Conservation (phyloP, 2,888 invertebrate species). For the Pristionchus japonicus region DNA sequence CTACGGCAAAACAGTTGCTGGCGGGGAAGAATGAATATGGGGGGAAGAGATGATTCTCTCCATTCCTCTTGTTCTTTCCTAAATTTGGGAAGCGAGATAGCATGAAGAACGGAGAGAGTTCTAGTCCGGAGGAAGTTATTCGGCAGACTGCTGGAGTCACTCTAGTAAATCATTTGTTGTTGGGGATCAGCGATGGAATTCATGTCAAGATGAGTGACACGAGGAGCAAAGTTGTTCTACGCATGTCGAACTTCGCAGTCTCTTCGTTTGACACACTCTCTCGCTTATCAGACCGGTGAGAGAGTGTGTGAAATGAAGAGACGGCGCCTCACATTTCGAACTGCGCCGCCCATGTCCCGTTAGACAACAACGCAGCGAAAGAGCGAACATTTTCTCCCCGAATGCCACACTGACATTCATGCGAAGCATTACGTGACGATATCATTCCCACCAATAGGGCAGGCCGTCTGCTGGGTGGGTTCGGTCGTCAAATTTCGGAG, state of each 20-base stretch:
- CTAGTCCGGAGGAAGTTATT: background rate
- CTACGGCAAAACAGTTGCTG: background rate
- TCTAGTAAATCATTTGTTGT: background rate
- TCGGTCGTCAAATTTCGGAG: background rate
- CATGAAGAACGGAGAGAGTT: background rate
- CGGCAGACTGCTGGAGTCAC: background rate
- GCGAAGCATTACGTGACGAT: no score
- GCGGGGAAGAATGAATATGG: background rate
- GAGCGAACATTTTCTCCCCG: no score
- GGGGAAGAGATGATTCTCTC: background rate
- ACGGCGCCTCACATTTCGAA: no score
- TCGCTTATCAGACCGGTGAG: no score
- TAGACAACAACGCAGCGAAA: no score
- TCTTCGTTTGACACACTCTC: no score
- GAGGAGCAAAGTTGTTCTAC: background rate
- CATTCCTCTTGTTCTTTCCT: background rate
- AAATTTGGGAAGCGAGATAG: background rate
- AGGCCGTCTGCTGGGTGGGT: background rate
- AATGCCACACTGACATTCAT: no score
- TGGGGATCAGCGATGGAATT: background rate
- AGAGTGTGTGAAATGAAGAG: no score
- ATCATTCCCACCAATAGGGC: no score
- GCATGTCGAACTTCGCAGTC: background rate
- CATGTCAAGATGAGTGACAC: background rate
- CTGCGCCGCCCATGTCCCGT: no score